Conservation (phyloP, 2,113 vertebrate species). For the Pteropus alecto region DNA sequence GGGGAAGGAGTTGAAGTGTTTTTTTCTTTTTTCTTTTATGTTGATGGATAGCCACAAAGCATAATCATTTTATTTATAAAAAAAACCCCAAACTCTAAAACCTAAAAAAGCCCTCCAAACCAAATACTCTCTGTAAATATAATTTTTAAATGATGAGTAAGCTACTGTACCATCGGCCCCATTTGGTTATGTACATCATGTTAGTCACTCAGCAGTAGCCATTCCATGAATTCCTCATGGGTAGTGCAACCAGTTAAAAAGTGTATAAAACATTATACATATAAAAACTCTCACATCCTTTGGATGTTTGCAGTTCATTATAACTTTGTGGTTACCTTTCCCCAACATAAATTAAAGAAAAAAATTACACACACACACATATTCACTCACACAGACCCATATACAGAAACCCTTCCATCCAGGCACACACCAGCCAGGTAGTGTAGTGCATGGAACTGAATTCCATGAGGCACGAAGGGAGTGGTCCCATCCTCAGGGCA, state of each 20-base stretch:
- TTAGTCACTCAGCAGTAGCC: conserved; percentile 85
- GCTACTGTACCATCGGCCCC: conserved; percentile 78
- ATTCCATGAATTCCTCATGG: conserved; percentile 82
- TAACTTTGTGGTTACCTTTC: conserved; percentile 90
- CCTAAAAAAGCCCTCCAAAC: conserved; percentile 55
- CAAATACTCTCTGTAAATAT: conserved; percentile 84
- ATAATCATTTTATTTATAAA: conserved; percentile 86
- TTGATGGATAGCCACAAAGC: conserved; percentile 90
- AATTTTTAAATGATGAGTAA: conserved; percentile 82
- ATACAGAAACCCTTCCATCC: conserved; percentile 59
- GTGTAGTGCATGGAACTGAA: conserved; percentile 67
- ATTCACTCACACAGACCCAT: conserved; percentile 49
- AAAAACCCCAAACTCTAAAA: conserved; percentile 39
- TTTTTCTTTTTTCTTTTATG: conserved; percentile 79
- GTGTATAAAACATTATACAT: conserved; percentile 93
- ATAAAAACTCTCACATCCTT: conserved; percentile 90
- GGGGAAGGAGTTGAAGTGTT: conserved; percentile 41
- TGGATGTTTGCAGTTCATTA: conserved; percentile 90
- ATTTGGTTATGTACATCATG: conserved; percentile 82
- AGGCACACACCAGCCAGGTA: conserved; percentile 61
- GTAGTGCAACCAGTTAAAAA: conserved; percentile 89
- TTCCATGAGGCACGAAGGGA: conserved; percentile 60
- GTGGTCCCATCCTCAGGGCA: conserved; percentile 89
- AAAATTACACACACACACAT: background rate
- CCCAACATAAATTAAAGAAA: conserved; percentile 85